Conservation (phyloP, 2,888 invertebrate species). For the Watsonalla cultraria region DNA sequence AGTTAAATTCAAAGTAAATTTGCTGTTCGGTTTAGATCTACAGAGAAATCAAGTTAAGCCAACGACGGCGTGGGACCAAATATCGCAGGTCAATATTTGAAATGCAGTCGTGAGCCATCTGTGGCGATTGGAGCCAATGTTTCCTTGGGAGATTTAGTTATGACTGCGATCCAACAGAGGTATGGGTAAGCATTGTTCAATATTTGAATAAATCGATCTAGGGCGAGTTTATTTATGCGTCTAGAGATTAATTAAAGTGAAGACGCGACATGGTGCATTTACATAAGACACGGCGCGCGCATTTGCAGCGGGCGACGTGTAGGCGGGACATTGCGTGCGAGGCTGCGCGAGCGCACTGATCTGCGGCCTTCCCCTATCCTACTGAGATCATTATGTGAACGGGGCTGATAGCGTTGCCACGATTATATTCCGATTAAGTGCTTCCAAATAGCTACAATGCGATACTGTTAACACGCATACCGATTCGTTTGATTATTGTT, state of each 20-base stretch:
- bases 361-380: constrained; percentile 40
- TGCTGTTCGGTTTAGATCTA: too few species aligned
- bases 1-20: constrained; percentile 7
- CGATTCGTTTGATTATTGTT: too few species aligned
- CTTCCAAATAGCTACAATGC: not conserved
- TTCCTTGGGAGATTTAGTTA: not conserved
- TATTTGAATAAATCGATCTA: constrained; percentile 55
- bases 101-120: too few species aligned
- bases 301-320: constrained; percentile 61
- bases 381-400: constrained; percentile 35
- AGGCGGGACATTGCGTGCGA: constrained; percentile 53
- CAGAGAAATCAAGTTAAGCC: too few species aligned
- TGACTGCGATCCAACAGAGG: not conserved
- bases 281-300: constrained; percentile 76
- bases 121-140: not conserved
- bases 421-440: constrained; percentile 5
- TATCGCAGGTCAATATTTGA: too few species aligned
- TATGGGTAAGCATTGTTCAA: constrained; percentile 21
- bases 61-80: too few species aligned
- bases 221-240: constrained; percentile 66
- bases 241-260: constrained; percentile 74
- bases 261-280: constrained; percentile 70
- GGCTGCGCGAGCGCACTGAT: constrained; percentile 20
- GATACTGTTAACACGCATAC: not conserved
- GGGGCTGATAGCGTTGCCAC: constrained; percentile 15